A percentile compares a stretch with the other conserved stretches of the same genome.
These are phyloP conservation scores for Labeo calbasu DNA, from an alignment of 2,797 vertebrate species.

Conservation along the genomic window DNA sequence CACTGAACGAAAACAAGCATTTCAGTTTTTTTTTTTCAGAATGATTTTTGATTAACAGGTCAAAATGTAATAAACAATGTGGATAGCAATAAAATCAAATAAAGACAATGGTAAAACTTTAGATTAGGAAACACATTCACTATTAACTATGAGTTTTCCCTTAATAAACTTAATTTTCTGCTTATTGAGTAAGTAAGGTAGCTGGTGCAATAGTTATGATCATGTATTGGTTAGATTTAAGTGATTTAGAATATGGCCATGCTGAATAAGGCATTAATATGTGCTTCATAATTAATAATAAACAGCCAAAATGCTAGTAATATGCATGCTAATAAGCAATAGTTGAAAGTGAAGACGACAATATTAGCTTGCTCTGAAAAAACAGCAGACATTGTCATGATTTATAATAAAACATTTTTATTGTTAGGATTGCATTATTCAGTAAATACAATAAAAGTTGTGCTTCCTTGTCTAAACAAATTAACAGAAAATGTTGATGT, in stretches of 20 bases:
- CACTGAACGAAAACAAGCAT: not conserved
- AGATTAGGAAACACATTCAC: not conserved
- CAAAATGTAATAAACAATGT: not conserved
- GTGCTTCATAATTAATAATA: too few species aligned
- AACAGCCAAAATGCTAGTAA: not conserved
- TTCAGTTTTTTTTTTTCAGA: not conserved
- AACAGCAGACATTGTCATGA: not conserved
- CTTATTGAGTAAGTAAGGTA: not conserved
- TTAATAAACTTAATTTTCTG: not conserved
- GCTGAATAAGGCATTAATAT: too few species aligned
- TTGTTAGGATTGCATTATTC: not conserved
- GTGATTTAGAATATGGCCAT: too few species aligned
- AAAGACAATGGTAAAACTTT: not conserved
- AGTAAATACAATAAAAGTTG: not conserved
- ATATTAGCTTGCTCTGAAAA: not conserved
- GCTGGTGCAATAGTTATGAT: not conserved
- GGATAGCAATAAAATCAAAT: not conserved
- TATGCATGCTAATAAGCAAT: not conserved
- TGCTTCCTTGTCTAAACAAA: not conserved
- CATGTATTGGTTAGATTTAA: not conserved
- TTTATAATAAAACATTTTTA: not conserved
- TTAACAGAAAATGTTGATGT: not conserved
- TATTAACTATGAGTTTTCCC: not conserved
- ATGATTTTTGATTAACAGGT: not conserved
- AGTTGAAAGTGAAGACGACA: not conserved